Conservation (phyloP, 2,888 invertebrate genomes). For the Tridacna crocea region DNA sequence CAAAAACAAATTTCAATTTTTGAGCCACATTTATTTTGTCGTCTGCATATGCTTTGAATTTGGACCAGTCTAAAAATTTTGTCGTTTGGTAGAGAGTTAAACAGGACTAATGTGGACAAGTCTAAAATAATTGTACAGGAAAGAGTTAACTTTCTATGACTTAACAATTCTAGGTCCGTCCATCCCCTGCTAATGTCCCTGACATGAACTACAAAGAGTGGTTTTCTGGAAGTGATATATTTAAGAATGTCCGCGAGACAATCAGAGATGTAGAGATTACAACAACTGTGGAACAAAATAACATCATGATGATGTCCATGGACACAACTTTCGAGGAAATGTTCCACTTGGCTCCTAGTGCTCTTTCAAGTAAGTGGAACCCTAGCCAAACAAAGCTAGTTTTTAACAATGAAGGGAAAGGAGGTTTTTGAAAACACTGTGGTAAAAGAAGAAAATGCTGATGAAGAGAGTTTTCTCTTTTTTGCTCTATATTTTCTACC, state of each 20-base stretch:
- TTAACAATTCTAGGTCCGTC: conserved; percentile 31
- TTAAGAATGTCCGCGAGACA: conserved; percentile 76
- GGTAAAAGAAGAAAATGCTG: too few relatives aligned
- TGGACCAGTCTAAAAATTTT: too few relatives aligned
- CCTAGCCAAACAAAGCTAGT: too few relatives aligned
- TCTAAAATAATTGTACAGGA: neutral
- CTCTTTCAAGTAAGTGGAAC: conserved; percentile 68
- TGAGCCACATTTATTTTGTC: too few relatives aligned
- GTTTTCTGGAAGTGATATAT: conserved; percentile 82
- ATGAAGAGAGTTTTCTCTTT: too few relatives aligned
- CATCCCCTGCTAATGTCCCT: conserved; percentile 67
- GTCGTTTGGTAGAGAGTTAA: too few relatives aligned
- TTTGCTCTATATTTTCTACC: conserved; percentile 12
- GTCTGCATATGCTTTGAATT: too few relatives aligned
- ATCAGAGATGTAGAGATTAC: conserved; percentile 75
- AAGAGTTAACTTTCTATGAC: neutral
- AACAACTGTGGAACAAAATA: conserved; percentile 42
- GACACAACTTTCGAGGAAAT: conserved; percentile 75
- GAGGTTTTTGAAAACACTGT: too few relatives aligned
- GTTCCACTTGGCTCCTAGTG: conserved; percentile 78
- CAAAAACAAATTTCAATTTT: too few relatives aligned
- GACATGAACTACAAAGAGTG: conserved; percentile 83
- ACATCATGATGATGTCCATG: conserved; percentile 58
- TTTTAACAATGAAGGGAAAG: too few relatives aligned
- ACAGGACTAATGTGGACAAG: too few relatives aligned